A percentile compares a stretch with the other conserved stretches of the same genome.
phyloP scores from a whole-genome alignment of 2,797 vertebrate species.

The Allobates femoralis region DNA sequence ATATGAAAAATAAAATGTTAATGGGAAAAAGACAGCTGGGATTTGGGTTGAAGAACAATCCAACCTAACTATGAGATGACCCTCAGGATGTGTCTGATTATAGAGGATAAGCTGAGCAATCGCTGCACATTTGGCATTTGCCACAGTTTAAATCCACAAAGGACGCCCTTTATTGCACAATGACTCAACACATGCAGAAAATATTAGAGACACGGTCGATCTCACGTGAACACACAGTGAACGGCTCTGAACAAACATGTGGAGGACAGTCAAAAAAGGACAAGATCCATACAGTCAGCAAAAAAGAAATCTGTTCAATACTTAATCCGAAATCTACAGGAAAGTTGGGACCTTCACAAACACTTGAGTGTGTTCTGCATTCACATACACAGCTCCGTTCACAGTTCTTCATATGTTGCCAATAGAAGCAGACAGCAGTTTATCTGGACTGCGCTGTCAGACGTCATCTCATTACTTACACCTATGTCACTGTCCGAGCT shows the following conservation, averaged over 20 bases:
- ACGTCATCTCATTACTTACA: no score
- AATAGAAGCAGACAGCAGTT: no score
- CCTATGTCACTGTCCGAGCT: no score
- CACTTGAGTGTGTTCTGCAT: no score
- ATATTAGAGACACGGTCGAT: not conserved
- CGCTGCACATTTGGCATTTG: not conserved
- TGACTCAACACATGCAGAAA: slow-evolving; percentile 1
- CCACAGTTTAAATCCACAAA: slow-evolving; percentile 10
- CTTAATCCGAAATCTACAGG: no score
- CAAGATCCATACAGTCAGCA: not conserved
- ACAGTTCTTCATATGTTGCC: no score
- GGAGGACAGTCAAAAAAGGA: not conserved
- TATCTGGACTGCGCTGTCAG: no score
- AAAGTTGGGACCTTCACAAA: no score
- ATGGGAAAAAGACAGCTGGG: not conserved
- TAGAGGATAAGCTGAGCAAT: not conserved
- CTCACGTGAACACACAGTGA: slow-evolving; percentile 5
- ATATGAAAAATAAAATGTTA: not conserved
- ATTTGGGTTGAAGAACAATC: not conserved
- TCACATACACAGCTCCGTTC: no score
- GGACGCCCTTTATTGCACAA: not conserved
- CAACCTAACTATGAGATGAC: not conserved
- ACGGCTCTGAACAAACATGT: not conserved
- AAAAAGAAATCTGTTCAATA: not conserved
- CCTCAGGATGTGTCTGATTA: not conserved